These are phyloP conservation scores for Ceratina japonica DNA, from an alignment of 1,140 invertebrate genomes.

Conservation along the genomic window DNA sequence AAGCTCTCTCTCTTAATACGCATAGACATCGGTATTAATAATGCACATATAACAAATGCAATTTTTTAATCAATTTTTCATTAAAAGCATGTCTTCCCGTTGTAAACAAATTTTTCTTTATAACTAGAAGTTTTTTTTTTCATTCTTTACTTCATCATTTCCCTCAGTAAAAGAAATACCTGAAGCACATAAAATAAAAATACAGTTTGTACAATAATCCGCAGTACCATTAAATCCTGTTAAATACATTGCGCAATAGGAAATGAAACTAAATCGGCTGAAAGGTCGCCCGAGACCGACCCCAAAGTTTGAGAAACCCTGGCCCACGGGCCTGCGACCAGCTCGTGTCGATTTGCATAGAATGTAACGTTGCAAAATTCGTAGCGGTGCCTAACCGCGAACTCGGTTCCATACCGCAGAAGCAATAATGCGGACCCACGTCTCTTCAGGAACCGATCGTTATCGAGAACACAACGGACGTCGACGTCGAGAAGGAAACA, in stretches of 20 bases:
- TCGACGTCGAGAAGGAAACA: constrained; percentile 30
- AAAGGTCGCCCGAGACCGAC: neutral
- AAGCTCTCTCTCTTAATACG: no score
- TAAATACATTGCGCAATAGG: neutral
- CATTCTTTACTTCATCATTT: no score
- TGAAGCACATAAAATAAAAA: no score
- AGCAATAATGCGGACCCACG: constrained; percentile 41
- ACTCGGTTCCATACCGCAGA: constrained; percentile 27
- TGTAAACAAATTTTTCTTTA: no score
- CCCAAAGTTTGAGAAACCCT: constrained; percentile 65
- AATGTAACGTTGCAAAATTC: constrained; percentile 77
- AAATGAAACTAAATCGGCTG: neutral
- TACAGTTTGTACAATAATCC: no score
- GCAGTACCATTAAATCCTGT: no score
- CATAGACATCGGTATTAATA: no score
- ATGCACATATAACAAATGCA: no score
- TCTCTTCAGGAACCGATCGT: constrained; percentile 72
- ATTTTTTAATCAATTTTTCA: no score
- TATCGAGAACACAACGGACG: constrained; percentile 65
- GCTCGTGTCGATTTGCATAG: constrained; percentile 71
- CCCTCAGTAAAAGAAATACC: no score
- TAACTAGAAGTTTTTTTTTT: no score
- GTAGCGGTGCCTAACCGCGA: constrained; percentile 59
- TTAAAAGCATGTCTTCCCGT: no score
- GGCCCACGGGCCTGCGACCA: constrained; percentile 19